phyloP scores from a whole-genome alignment of 2,888 invertebrate genomes.

The Athetis lepigone region DNA sequence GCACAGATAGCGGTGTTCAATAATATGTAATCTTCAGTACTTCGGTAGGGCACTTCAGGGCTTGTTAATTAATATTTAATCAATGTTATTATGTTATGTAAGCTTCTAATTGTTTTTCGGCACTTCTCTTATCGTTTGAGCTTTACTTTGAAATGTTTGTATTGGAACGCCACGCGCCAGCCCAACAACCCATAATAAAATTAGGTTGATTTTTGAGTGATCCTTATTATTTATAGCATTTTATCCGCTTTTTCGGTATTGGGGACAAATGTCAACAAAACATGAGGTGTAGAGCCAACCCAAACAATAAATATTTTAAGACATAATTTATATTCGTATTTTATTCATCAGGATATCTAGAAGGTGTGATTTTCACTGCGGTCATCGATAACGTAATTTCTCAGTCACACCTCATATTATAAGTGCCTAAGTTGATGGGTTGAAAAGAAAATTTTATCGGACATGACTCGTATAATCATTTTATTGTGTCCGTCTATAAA shows the following conservation, averaged over 20 bases:
- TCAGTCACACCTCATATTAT: constrained; percentile 28
- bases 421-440: constrained; percentile 14
- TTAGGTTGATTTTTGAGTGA: constrained; percentile 6
- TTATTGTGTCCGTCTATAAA: constrained; percentile 49
- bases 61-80: constrained; percentile 32
- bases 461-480: constrained; percentile 45
- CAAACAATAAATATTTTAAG: not conserved
- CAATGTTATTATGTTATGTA: constrained; percentile 10
- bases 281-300: not conserved
- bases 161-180: constrained; percentile 1
- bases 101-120: constrained; percentile 30
- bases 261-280: not conserved
- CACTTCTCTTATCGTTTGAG: not conserved
- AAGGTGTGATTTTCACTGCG: constrained; percentile 28
- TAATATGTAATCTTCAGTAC: constrained; percentile 47
- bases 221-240: constrained; percentile 24
- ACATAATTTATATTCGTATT: constrained; percentile 1
- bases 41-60: constrained; percentile 18
- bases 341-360: constrained; percentile 18
- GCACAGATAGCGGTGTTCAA: constrained; percentile 64
- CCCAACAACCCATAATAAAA: not conserved
- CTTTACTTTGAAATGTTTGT: constrained; percentile 14
- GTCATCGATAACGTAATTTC: constrained; percentile 33
- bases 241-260: constrained; percentile 18
- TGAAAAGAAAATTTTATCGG: constrained; percentile 31